phyloP scores from a whole-genome alignment of 2,888 invertebrate genomes.

The Hyposoter dolosus region DNA sequence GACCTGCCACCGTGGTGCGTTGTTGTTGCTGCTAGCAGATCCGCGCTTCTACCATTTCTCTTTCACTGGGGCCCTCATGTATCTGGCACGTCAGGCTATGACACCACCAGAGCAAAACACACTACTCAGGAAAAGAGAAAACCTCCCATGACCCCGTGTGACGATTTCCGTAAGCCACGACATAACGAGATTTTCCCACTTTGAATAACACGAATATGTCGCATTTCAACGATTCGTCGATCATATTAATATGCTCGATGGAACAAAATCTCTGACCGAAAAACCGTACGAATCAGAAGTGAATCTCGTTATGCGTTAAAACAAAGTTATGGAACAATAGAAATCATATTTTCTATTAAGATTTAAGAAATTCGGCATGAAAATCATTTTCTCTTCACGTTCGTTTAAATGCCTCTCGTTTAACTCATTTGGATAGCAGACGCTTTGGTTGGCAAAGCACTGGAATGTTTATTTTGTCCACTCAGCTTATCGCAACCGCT shows the following conservation, averaged over 20 bases:
- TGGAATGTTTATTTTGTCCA: background rate
- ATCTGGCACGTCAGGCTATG: constrained; percentile 58
- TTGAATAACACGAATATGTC: background rate
- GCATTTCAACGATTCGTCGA: background rate
- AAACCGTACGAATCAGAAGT: too few species aligned
- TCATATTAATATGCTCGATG: background rate
- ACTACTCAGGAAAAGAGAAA: constrained; percentile 19
- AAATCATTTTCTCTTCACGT: background rate
- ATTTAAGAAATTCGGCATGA: background rate
- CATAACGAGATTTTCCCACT: constrained; percentile 13
- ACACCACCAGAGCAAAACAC: constrained; percentile 50
- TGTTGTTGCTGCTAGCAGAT: constrained; percentile 39
- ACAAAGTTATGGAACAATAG: background rate
- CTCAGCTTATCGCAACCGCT: background rate
- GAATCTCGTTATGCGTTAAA: too few species aligned
- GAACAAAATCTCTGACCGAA: background rate
- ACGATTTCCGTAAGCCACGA: constrained; percentile 3
- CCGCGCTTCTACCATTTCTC: constrained; percentile 52
- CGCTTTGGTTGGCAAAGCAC: background rate
- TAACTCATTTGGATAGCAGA: background rate
- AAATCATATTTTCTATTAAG: background rate
- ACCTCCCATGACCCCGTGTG: constrained; percentile 18
- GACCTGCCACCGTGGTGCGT: constrained; percentile 59
- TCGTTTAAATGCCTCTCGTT: background rate
- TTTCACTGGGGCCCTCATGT: constrained; percentile 52